Evolutionary conservation across 2,888 invertebrate genomes (phyloP).

Genomic region (Abscondita cerata): DNA sequence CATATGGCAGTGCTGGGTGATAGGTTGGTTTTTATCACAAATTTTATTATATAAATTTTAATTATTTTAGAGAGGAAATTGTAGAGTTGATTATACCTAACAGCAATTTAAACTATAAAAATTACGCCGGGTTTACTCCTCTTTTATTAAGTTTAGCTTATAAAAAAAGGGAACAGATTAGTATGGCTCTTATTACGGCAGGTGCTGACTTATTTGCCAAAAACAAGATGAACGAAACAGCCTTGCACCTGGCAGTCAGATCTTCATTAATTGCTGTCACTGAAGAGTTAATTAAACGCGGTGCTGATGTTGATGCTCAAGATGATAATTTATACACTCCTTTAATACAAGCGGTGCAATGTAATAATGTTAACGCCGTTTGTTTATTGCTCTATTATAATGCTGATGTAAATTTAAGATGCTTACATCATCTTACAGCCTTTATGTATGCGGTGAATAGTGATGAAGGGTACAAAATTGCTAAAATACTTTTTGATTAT

Average conservation of each 20-base stretch:
- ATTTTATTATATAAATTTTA: neutral
- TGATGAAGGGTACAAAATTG: constrained; percentile 33
- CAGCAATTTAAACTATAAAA: constrained; percentile 41
- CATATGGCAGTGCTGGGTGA: constrained; percentile 43
- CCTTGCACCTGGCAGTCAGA: constrained; percentile 44
- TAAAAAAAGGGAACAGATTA: constrained; percentile 30
- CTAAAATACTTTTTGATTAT: constrained; percentile 42
- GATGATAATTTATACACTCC: constrained; percentile 44
- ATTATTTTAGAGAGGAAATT: constrained; percentile 42
- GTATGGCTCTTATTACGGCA: constrained; percentile 39
- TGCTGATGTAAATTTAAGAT: constrained; percentile 42
- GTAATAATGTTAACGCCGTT: constrained; percentile 40
- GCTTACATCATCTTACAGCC: constrained; percentile 39
- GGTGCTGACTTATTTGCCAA: constrained; percentile 44
- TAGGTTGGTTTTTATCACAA: constrained; percentile 35
- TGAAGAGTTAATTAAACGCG: constrained; percentile 41
- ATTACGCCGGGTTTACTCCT: constrained; percentile 44
- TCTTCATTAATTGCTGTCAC: constrained; percentile 35
- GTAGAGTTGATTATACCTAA: constrained; percentile 40
- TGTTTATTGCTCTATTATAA: constrained; percentile 47
- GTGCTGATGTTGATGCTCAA: constrained; percentile 44
- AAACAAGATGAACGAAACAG: constrained; percentile 40
- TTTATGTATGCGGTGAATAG: constrained; percentile 44
- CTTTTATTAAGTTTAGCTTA: constrained; percentile 23
- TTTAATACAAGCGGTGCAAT: constrained; percentile 43